phyloP scores from a whole-genome alignment of 2,888 invertebrate species.

The Thereva nobilitata region DNA sequence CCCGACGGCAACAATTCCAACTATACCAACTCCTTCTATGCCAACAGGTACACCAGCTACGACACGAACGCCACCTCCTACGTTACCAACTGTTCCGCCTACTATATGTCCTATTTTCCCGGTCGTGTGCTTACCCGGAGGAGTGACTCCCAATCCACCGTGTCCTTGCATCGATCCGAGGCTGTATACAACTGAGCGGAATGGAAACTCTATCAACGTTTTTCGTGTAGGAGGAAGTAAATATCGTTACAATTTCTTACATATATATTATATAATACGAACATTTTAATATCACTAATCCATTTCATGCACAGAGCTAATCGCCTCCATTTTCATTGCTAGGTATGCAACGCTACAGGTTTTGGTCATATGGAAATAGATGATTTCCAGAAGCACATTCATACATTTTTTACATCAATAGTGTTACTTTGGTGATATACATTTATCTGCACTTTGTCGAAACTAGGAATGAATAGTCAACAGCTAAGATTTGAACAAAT shows the following conservation, averaged over 20 bases:
- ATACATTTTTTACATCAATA: no score
- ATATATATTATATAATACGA: not conserved
- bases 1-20: conserved; percentile 28
- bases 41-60: not conserved
- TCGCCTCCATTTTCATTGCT: no score
- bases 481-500: no score
- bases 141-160: conserved; percentile 50
- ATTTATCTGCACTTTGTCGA: no score
- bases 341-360: no score
- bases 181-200: not conserved
- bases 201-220: not conserved
- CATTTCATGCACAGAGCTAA: no score
- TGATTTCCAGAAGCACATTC: no score
- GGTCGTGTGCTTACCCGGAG: conserved; percentile 51
- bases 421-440: no score
- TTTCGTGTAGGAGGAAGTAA: not conserved
- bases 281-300: no score
- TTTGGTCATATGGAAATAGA: no score
- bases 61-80: conserved; percentile 39
- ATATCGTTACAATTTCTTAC: not conserved
- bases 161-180: conserved; percentile 58
- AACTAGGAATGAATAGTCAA: no score
- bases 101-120: conserved; percentile 49
- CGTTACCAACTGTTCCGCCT: conserved; percentile 29
- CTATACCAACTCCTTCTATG: conserved; percentile 23